Percentiles rank a stretch among this genome's conserved stretches.
These are phyloP conservation scores for Bolinopsis microptera DNA, from an alignment of 37 sponge, comb jelly and placozoan species.

Conservation along the genomic window DNA sequence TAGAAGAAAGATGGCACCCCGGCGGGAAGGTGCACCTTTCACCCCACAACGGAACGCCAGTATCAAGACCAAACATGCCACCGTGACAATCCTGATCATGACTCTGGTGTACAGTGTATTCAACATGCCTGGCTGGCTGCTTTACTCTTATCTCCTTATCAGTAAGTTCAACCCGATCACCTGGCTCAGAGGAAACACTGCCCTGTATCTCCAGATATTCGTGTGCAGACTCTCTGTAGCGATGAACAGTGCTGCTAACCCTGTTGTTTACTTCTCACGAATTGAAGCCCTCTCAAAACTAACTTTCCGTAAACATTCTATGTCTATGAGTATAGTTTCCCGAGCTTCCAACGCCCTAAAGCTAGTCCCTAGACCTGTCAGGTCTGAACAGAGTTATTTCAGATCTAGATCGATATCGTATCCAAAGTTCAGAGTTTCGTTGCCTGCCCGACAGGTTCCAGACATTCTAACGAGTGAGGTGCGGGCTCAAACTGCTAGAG, in stretches of 20 bases:
- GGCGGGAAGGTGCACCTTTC: background rate
- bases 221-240: conserved; percentile 10
- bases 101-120: background rate
- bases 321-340: background rate
- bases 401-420: no score
- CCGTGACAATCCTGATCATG: conserved; percentile 35
- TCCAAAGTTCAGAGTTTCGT: no score
- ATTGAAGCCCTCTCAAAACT: background rate
- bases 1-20: background rate
- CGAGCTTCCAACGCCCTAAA: conserved; percentile 12
- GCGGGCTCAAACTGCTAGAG: no score
- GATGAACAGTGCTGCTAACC: conserved; percentile 27
- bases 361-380: conserved; percentile 4
- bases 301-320: background rate
- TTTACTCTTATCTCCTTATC: background rate
- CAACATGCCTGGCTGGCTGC: conserved; percentile 51
- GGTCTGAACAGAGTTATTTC: no score
- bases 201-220: conserved; percentile 47
- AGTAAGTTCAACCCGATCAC: background rate
- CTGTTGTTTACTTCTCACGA: conserved; percentile 29
- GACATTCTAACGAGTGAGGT: no score
- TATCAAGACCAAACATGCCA: background rate
- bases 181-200: conserved; percentile 35
- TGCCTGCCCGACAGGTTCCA: no score
- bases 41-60: background rate